Percentiles rank a stretch among this genome's conserved stretches.
These are phyloP conservation scores for Tenualosa ilisha DNA, from an alignment of 2,797 vertebrate genomes.

Conservation along the genomic window DNA sequence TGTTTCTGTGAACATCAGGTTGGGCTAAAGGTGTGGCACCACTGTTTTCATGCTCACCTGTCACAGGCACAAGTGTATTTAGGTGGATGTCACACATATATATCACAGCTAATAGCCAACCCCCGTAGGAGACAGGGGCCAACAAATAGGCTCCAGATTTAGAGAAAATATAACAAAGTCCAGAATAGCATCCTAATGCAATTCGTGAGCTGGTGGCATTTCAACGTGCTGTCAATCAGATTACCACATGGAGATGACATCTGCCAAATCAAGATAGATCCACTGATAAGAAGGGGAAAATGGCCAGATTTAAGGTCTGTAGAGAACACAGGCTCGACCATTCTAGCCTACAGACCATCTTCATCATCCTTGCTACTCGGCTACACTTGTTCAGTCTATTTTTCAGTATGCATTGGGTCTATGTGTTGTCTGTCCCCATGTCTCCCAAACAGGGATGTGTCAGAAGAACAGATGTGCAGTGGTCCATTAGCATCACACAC, in stretches of 20 bases:
- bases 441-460: background rate
- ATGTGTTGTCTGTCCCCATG: background rate
- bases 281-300: background rate
- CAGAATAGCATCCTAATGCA: conserved; percentile 8
- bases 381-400: too few species aligned
- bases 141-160: background rate
- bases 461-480: background rate
- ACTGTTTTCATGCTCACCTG: background rate
- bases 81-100: background rate
- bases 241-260: background rate
- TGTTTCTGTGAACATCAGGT: background rate
- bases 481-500: background rate
- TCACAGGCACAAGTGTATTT: background rate
- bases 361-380: too few species aligned
- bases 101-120: background rate
- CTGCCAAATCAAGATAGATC: background rate
- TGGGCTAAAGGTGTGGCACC: background rate
- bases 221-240: background rate
- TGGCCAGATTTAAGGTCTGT: too few species aligned
- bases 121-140: background rate
- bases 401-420: background rate
- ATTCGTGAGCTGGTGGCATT: background rate
- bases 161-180: background rate
- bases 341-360: too few species aligned
- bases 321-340: too few species aligned